These are phyloP conservation scores for Cancer borealis DNA, from an alignment of 2,888 invertebrate species.

Conservation along the genomic window DNA sequence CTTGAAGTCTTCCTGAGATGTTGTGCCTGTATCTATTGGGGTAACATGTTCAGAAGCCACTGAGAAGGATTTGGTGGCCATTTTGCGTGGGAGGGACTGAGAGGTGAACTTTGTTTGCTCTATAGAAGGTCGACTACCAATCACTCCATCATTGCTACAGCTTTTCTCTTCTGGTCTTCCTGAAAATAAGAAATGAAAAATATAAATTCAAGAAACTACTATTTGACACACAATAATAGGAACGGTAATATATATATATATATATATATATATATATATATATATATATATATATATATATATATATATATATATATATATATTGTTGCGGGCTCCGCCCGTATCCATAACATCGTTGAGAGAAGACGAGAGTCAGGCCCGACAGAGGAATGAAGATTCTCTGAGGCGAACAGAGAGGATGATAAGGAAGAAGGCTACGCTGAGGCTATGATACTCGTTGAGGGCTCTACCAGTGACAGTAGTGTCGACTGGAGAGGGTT, in stretches of 20 bases:
- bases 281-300: background rate
- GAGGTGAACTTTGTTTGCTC: slow-evolving; percentile 67
- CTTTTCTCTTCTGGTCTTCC: slow-evolving; percentile 83
- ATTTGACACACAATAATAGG: background rate
- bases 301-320: too few relatives aligned
- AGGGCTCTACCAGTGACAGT: too few relatives aligned
- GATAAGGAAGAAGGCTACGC: too few relatives aligned
- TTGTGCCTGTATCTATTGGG: background rate
- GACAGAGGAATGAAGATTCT: too few relatives aligned
- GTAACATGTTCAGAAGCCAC: slow-evolving; percentile 34
- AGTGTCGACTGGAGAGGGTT: too few relatives aligned
- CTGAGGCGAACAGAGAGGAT: too few relatives aligned
- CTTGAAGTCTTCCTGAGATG: slow-evolving; percentile 49
- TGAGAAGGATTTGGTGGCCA: slow-evolving; percentile 63
- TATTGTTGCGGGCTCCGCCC: too few relatives aligned
- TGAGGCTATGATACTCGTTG: too few relatives aligned
- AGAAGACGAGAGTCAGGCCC: too few relatives aligned
- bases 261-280: slow-evolving; percentile 1
- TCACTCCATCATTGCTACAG: slow-evolving; percentile 87
- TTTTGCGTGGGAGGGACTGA: slow-evolving; percentile 72
- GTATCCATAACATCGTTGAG: too few relatives aligned
- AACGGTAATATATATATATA: background rate
- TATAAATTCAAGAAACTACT: background rate
- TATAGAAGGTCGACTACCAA: slow-evolving; percentile 81
- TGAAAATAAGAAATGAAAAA: background rate